Evolutionary conservation across 2,888 invertebrate genomes (phyloP), one percentile per base, ranked within the genome.

Genomic region (Rhingia campestris): DNA sequence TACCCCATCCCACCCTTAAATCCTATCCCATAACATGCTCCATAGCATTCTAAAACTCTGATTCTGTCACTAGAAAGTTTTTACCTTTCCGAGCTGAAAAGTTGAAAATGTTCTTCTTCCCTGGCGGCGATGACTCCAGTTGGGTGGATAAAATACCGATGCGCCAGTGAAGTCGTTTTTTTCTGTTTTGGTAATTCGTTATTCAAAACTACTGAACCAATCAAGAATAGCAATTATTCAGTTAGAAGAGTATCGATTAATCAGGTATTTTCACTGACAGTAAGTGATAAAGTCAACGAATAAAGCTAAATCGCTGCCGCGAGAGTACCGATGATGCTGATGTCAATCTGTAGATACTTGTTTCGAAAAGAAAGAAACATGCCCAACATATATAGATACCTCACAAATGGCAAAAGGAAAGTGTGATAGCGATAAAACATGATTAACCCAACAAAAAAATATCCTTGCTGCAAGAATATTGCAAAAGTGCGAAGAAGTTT

Each of bases 141-240:
- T 14, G 49, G 22, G 30, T 49, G 9, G 49, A 30, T 30, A 6
- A n/a, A 10, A 12, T 33, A 22, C 22, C 22, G 41, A 41, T 45
- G 12, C 32, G 35, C 10, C 22, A 0, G 9, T 33, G 14, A 4
- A 14, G 35, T 3, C 4, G 3, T n/a, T 37, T 37, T 22, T 49
- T 67, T 43, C 7, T 51, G 35, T 9, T 41, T 14, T 39, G 61
- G 51, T 41, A 76, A 47, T 54, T 54, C 41, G 54, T 47, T 45
- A 77, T 66, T 6, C 51, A 56, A 69, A 79, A 79, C 63, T 79
- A 51, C 64, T 73, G 53, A 82, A 79, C 73, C 69, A 79, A 82
- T 82, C 82, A 79, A 82, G 69, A 63, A 79, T 69, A 69, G 69
- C 82, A 82, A 79, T 82, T 82, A 82, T 77, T 82, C 79, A 79